Evolutionary conservation across 2,113 vertebrate genomes (phyloP).

Genomic region (Beaufortia kweichowensis): DNA sequence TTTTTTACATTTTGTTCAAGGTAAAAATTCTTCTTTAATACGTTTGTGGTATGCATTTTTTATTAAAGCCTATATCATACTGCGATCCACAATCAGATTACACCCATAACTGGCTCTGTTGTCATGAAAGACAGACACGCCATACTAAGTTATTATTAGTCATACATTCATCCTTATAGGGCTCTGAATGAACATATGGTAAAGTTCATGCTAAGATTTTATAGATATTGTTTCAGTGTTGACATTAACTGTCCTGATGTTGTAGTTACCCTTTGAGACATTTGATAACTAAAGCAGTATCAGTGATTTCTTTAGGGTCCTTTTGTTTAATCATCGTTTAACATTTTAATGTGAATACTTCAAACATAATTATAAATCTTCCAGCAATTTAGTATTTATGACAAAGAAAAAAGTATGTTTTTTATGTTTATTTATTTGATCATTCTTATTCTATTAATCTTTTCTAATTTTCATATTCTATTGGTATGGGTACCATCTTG

Average conservation of each 20-base stretch:
- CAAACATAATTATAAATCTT: no score
- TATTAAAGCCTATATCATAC: slow-evolving; percentile 61
- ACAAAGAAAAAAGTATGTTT: no score
- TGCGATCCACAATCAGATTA: slow-evolving; percentile 62
- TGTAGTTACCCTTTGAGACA: not conserved
- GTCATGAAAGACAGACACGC: slow-evolving; percentile 35
- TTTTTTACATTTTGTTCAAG: no score
- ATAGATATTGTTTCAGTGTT: not conserved
- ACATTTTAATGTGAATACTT: not conserved
- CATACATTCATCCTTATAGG: not conserved
- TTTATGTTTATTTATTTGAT: slow-evolving; percentile 1
- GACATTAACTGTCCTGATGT: not conserved
- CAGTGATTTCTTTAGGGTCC: not conserved
- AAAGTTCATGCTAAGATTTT: not conserved
- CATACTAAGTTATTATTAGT: not conserved
- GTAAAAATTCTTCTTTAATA: not conserved
- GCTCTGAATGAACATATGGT: not conserved
- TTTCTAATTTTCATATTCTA: not conserved
- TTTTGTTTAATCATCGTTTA: no score
- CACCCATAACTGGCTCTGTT: slow-evolving; percentile 27
- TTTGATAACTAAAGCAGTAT: slow-evolving; percentile 13
- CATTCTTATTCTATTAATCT: not conserved
- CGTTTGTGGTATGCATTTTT: no score
- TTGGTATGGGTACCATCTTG: no score
- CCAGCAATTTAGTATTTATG: no score